Percentiles rank a stretch among this genome's conserved stretches.
These are phyloP conservation scores for Drosophila nigricruria DNA, from an alignment of 2,888 invertebrate species.

Conservation along the genomic window DNA sequence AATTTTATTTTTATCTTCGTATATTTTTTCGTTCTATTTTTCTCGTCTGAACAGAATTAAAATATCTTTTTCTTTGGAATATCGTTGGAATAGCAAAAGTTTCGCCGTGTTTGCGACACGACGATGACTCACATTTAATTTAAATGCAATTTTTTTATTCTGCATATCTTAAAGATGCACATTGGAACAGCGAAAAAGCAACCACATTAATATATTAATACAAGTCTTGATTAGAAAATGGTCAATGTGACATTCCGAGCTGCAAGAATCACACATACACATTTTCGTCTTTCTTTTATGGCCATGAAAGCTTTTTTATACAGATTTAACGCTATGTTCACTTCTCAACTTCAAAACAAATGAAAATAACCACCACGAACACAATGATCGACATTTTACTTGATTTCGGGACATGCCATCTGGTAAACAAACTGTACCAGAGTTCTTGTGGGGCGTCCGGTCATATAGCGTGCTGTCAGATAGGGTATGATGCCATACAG, in stretches of 20 bases:
- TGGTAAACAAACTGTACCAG: constrained; percentile 86
- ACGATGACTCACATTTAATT: constrained; percentile 57
- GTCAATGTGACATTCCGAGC: not conserved
- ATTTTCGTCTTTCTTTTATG: not conserved
- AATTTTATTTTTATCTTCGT: constrained; percentile 24
- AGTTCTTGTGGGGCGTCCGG: constrained; percentile 88
- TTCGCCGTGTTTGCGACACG: constrained; percentile 15
- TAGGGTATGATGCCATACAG: constrained; percentile 88
- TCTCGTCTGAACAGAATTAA: constrained; percentile 38
- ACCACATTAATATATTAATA: not conserved
- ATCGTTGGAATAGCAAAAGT: constrained; percentile 32
- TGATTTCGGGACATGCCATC: constrained; percentile 83
- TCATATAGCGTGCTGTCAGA: constrained; percentile 87
- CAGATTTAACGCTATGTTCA: constrained; percentile 3
- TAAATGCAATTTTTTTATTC: constrained; percentile 49
- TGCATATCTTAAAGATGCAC: constrained; percentile 32
- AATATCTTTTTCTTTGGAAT: constrained; percentile 23
- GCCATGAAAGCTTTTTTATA: not conserved
- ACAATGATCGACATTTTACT: constrained; percentile 25
- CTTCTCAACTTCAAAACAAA: not conserved
- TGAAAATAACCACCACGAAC: constrained; percentile 2
- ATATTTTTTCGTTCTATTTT: constrained; percentile 30
- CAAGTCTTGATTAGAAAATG: not conserved
- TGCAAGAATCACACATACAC: not conserved
- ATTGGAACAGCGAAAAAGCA: constrained; percentile 2